phyloP scores from a whole-genome alignment of 2,888 invertebrate genomes.

The Hypercompe scribonia region DNA sequence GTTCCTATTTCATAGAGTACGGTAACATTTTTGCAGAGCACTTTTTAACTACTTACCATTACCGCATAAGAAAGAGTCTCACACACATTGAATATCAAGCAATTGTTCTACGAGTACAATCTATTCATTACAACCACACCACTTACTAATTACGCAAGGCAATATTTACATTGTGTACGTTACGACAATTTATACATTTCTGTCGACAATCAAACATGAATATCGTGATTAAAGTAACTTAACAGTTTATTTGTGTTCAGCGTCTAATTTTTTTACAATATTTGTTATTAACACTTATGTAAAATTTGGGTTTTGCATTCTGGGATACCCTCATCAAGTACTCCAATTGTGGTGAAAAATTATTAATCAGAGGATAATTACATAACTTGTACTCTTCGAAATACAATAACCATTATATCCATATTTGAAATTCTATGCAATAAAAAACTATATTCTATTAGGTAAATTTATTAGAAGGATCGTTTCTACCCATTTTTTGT shows the following conservation, averaged over 20 bases:
- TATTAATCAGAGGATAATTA: constrained; percentile 32
- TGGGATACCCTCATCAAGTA: constrained; percentile 49
- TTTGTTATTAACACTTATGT: constrained; percentile 36
- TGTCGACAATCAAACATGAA: constrained; percentile 13
- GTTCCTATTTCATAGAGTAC: neutral
- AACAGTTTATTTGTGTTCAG: constrained; percentile 27
- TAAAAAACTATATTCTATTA: neutral
- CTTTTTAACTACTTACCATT: constrained; percentile 7
- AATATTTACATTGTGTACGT: neutral
- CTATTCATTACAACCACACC: constrained; percentile 5
- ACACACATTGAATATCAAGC: constrained; percentile 29
- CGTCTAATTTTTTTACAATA: constrained; percentile 25
- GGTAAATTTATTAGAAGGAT: constrained; percentile 24
- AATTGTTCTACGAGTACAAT: constrained; percentile 11
- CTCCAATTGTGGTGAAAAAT: constrained; percentile 46
- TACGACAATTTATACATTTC: neutral
- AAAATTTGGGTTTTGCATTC: constrained; percentile 47
- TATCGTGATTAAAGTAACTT: constrained; percentile 27
- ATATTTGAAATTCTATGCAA: constrained; percentile 23
- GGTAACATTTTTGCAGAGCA: constrained; percentile 7
- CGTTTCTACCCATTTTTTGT: constrained; percentile 19
- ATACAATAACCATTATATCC: constrained; percentile 10
- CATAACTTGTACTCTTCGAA: constrained; percentile 41
- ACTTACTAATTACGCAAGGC: constrained; percentile 7
- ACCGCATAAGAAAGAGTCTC: constrained; percentile 15